Evolutionary conservation across 1,140 invertebrate species (phyloP).

Genomic region (Tenebrio molitor): DNA sequence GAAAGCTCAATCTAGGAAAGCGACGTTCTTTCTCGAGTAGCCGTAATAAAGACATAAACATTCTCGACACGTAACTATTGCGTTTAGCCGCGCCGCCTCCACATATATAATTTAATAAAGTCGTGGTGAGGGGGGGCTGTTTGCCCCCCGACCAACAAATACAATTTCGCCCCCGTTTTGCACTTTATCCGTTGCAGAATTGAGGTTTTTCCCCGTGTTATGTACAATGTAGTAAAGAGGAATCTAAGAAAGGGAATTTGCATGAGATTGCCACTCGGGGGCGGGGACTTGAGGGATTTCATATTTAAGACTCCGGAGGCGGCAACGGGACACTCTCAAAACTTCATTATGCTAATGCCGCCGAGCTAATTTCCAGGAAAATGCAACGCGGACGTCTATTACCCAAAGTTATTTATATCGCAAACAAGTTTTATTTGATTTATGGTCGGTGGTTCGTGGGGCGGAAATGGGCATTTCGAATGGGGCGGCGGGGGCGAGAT

Average conservation of each 20-base stretch:
- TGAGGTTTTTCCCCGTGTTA: too few species aligned
- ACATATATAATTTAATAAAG: conserved; percentile 43
- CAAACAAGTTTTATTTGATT: conserved; percentile 35
- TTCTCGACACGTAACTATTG: conserved; percentile 44
- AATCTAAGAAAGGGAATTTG: conserved; percentile 7
- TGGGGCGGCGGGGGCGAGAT: neutral
- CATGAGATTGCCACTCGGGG: neutral
- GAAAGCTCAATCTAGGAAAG: conserved; percentile 11
- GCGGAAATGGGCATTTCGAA: neutral
- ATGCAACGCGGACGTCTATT: conserved; percentile 30
- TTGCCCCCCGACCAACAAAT: neutral
- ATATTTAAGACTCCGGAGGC: conserved; percentile 30
- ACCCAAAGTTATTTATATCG: conserved; percentile 22
- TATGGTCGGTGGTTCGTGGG: conserved; percentile 9
- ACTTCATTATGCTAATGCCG: conserved; percentile 39
- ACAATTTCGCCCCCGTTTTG: neutral
- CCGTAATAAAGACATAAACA: conserved; percentile 37
- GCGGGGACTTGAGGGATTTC: conserved; percentile 9
- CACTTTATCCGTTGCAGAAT: neutral
- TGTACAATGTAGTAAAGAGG: neutral
- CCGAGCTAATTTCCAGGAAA: conserved; percentile 35
- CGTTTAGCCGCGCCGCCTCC: conserved; percentile 33
- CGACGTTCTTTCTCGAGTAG: conserved; percentile 24
- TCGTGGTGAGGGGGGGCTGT: neutral
- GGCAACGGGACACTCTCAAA: conserved; percentile 31